Conservation (phyloP, 2,888 invertebrate genomes). For the Idaea biselata region DNA sequence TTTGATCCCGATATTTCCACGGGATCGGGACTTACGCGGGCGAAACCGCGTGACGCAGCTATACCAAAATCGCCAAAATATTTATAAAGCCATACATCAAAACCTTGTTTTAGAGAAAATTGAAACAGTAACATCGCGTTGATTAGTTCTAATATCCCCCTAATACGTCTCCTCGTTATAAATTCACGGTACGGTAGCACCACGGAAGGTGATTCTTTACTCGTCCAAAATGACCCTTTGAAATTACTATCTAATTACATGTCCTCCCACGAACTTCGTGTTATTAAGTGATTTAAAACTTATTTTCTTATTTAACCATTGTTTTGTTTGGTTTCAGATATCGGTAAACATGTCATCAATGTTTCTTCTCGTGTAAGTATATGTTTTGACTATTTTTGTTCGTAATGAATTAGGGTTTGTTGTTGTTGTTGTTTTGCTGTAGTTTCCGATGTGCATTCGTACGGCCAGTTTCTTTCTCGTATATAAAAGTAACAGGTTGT, state of each 20-base stretch:
- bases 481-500: no score
- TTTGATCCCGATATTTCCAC: no score
- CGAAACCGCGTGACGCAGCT: no score
- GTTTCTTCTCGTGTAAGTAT: background rate
- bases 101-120: background rate
- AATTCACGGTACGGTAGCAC: slow-evolving; percentile 30
- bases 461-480: no score
- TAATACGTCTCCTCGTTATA: slow-evolving; percentile 29
- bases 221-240: background rate
- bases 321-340: background rate
- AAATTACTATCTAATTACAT: background rate
- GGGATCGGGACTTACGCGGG: no score
- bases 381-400: background rate
- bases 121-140: slow-evolving; percentile 5
- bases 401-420: background rate
- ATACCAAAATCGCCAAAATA: no score
- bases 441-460: background rate
- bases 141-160: slow-evolving; percentile 16
- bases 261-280: background rate
- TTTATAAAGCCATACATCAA: background rate
- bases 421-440: background rate
- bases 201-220: slow-evolving; percentile 12
- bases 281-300: background rate
- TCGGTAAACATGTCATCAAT: slow-evolving; percentile 1
- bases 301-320: background rate